Evolutionary conservation across 2,888 invertebrate genomes (phyloP).

Genomic region (Cheilosia pagana): DNA sequence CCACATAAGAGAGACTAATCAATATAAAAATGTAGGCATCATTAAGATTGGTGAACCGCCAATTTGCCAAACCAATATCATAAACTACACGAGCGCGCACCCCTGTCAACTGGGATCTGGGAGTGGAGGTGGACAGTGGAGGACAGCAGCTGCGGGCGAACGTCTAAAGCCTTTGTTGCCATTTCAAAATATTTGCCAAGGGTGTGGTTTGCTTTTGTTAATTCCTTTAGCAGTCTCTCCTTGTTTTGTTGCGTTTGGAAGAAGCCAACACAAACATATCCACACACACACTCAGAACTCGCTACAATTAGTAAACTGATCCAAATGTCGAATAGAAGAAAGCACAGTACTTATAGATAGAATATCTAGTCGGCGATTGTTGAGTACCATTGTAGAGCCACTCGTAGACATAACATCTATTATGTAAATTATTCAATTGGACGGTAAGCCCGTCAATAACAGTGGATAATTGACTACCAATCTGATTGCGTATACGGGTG

Average conservation of each 20-base stretch:
- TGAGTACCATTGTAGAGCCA: not conserved
- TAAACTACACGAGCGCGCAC: not conserved
- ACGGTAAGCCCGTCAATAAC: slow-evolving; percentile 15
- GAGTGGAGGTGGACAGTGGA: not conserved
- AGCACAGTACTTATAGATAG: not conserved
- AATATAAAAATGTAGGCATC: not conserved
- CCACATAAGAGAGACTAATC: not conserved
- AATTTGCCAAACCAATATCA: not conserved
- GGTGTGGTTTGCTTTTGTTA: slow-evolving; percentile 39
- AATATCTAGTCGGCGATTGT: not conserved
- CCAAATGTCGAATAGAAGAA: not conserved
- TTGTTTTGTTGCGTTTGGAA: not conserved
- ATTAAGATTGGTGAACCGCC: not conserved
- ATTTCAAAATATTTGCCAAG: slow-evolving; percentile 9
- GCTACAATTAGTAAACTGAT: slow-evolving; percentile 34
- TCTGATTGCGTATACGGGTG: not conserved
- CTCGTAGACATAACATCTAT: slow-evolving; percentile 45
- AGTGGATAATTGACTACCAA: slow-evolving; percentile 37
- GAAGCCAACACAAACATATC: not conserved
- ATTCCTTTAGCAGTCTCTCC: slow-evolving; percentile 36
- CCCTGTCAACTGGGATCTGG: not conserved
- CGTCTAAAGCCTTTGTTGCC: slow-evolving; percentile 22
- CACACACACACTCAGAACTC: not conserved
- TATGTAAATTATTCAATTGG: slow-evolving; percentile 59
- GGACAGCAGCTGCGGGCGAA: not conserved